phyloP scores from a whole-genome alignment of 1,140 invertebrate species.

The Thalassaphorura encarpata region DNA sequence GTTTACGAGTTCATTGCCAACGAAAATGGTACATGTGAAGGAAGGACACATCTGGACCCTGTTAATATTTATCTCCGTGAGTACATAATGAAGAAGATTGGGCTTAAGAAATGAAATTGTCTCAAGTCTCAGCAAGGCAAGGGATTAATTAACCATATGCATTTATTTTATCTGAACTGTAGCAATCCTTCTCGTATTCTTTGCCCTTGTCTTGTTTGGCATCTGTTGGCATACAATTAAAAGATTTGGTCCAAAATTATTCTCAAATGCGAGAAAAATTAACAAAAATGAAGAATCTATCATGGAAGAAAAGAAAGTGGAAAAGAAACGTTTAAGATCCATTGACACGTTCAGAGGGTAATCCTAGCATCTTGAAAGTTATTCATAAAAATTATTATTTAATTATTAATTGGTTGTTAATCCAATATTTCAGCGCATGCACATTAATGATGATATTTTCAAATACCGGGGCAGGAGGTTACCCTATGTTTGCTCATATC shows the following conservation, averaged over 20 bases:
- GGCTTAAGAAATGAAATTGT: too few relatives aligned
- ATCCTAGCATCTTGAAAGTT: not conserved
- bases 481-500: constrained; percentile 79
- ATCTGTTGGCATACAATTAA: too few relatives aligned
- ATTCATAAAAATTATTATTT: too few relatives aligned
- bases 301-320: too few relatives aligned
- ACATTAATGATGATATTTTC: constrained; percentile 86
- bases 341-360: constrained; percentile 30
- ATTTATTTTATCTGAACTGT: constrained; percentile 15
- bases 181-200: constrained; percentile 6
- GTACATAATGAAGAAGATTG: too few relatives aligned
- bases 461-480: constrained; percentile 77
- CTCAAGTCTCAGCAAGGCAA: too few relatives aligned
- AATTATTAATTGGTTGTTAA: too few relatives aligned
- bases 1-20: constrained; percentile 17
- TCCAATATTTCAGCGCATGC: too few relatives aligned
- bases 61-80: constrained; percentile 31
- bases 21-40: constrained; percentile 2
- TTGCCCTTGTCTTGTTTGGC: too few relatives aligned
- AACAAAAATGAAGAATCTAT: too few relatives aligned
- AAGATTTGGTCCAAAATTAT: too few relatives aligned
- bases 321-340: constrained; percentile 14
- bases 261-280: too few relatives aligned
- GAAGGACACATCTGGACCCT: constrained; percentile 9
- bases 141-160: not conserved